Evolutionary conservation across 1,140 invertebrate genomes (phyloP).

Genomic region (Tribolium madens): DNA sequence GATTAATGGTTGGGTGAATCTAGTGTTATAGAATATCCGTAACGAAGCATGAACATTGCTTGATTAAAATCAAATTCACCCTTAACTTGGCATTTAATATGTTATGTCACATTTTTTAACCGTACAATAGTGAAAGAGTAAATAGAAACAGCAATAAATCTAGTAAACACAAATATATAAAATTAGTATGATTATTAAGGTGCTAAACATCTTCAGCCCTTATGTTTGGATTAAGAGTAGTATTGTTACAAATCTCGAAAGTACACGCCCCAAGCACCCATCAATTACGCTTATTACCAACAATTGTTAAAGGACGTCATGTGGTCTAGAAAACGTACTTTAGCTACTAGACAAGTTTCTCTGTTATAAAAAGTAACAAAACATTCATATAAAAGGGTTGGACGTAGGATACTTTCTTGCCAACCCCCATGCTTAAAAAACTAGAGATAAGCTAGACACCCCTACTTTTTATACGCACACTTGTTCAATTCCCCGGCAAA

Average conservation of each 20-base stretch:
- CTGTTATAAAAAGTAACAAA: slow-evolving; percentile 48
- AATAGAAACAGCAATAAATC: neutral
- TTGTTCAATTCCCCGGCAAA: neutral
- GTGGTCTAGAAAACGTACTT: slow-evolving; percentile 47
- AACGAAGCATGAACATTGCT: slow-evolving; percentile 16
- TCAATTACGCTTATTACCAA: slow-evolving; percentile 54
- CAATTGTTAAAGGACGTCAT: slow-evolving; percentile 51
- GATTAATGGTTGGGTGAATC: neutral
- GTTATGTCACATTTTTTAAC: neutral
- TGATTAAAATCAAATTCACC: slow-evolving; percentile 33
- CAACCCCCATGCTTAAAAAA: slow-evolving; percentile 42
- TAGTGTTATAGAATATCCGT: neutral
- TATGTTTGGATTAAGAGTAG: neutral
- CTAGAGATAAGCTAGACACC: slow-evolving; percentile 40
- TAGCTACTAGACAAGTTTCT: slow-evolving; percentile 43
- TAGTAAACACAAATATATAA: neutral
- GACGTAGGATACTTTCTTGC: slow-evolving; percentile 41
- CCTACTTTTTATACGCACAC: neutral
- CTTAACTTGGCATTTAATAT: slow-evolving; percentile 8
- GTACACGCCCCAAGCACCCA: slow-evolving; percentile 45
- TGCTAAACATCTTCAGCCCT: slow-evolving; percentile 23
- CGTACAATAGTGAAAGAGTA: neutral
- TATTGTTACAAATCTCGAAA: slow-evolving; percentile 46
- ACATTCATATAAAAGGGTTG: slow-evolving; percentile 43
- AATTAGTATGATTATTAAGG: slow-evolving; percentile 22